Base-by-base conservation (phyloP, 2,888 invertebrate species). In the Holacanthella duospinosa region DNA sequence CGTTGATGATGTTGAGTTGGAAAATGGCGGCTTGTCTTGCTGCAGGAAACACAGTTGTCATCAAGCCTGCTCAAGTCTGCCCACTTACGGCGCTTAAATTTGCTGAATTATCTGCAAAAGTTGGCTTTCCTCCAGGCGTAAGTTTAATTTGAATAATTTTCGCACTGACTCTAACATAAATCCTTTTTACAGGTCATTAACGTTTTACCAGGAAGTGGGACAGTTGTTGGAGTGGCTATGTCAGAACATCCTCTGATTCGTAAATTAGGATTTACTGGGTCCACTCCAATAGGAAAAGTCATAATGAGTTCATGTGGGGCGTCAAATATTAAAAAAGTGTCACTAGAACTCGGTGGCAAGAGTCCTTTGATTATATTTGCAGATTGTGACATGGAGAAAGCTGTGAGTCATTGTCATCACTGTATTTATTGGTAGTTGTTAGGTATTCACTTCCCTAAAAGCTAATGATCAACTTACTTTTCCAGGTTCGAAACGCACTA, bases 1-100 rank as follows among this genome's bases (percentile, higher is more conserved):
- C 96, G 0, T 80, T 97, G 12, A 96, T 97, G 96, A 97, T 96
- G 96, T 79, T 96, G 16, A 91, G 93, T 0, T 96, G 95, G 95
- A 96, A 96, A 78, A 93, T 95, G 93, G 94, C 95, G 0, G 93
- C 96, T 2, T 96, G 95, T 75, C 80, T 96, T 56, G 94, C 95
- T 0, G 94, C 95, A 9, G 96, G 96, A 43, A 96, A 96, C 76
- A 94, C 95, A 0, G 93, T 95, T 0, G 86, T 96, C 0, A 89
- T 95, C 77, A 96, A 96, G 78, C 96, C 96, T 0, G 95, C 96
- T 0, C 81, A 80, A 82, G 85, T 85, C 0, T 93, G 92, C 62
- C 94, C 96, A 0, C 79, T 96, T 27, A 95, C 95, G 0, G 95
- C 96, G 0, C 79, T 96, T 21, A 96, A 96, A 77, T 93, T 96